Conservation (phyloP, 2,113 vertebrate species). For the Chionodraco myersi region DNA sequence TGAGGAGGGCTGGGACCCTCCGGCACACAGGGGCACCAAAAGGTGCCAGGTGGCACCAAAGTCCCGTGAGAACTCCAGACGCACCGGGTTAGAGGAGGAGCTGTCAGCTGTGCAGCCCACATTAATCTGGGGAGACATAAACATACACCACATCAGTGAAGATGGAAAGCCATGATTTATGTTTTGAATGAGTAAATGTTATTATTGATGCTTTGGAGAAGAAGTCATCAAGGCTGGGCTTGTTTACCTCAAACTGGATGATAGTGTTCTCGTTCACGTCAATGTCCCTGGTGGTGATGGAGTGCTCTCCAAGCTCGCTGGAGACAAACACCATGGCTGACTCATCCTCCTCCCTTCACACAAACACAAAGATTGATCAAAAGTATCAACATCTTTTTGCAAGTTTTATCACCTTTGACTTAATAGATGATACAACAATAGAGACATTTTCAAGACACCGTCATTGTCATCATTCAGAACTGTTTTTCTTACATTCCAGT, state of each 20-base stretch:
- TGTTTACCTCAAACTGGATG: conserved; percentile 95
- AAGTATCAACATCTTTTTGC: conserved; percentile 7
- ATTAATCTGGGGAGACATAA: conserved; percentile 88
- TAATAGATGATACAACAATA: not conserved
- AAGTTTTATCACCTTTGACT: conserved; percentile 17
- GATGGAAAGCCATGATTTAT: conserved; percentile 5
- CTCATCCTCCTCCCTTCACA: conserved; percentile 92
- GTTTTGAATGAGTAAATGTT: conserved; percentile 9
- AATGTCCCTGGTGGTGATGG: conserved; percentile 94
- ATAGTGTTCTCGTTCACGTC: conserved; percentile 97
- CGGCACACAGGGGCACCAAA: conserved; percentile 94
- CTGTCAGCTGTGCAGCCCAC: conserved; percentile 96
- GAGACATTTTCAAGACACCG: not conserved
- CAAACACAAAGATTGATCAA: conserved; percentile 33
- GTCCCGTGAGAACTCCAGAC: conserved; percentile 94
- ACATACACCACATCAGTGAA: not conserved
- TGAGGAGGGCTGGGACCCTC: conserved; percentile 90
- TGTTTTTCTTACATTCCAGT: conserved; percentile 88
- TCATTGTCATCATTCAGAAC: conserved; percentile 20
- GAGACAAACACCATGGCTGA: conserved; percentile 98
- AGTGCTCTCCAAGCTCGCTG: conserved; percentile 95
- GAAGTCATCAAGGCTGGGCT: conserved; percentile 20
- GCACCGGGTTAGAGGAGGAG: conserved; percentile 90
- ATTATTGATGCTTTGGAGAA: conserved; percentile 12
- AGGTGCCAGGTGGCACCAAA: conserved; percentile 97